Evolutionary conservation across 2,113 vertebrate species (phyloP).

Genomic region (Copsychus sechellarum): DNA sequence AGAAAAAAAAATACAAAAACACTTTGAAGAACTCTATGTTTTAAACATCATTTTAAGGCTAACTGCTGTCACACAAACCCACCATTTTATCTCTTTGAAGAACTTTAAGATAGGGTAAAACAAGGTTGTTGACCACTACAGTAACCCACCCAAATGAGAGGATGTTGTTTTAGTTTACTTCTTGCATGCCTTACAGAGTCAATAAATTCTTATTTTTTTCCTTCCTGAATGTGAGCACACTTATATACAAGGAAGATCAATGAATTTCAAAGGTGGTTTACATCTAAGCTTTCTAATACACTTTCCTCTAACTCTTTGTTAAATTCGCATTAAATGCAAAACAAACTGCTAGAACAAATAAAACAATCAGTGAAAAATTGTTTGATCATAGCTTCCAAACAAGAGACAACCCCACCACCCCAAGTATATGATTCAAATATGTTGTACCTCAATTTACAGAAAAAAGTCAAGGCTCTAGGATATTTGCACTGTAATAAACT

Average conservation of each 20-base stretch:
- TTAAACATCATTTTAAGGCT: neutral
- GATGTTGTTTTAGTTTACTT: neutral
- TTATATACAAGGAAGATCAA: rapidly evolving
- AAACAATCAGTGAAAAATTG: neutral
- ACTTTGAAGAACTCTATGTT: neutral
- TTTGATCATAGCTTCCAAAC: neutral
- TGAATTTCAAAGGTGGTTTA: neutral
- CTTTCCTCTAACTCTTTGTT: neutral
- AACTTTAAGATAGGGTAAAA: neutral
- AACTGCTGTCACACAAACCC: neutral
- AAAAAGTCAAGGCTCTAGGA: neutral
- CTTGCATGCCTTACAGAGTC: neutral
- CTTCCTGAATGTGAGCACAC: neutral
- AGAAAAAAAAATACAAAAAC: neutral
- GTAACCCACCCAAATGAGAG: neutral
- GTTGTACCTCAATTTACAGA: neutral
- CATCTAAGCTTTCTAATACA: neutral
- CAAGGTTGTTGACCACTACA: neutral
- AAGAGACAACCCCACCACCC: neutral
- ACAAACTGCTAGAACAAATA: neutral
- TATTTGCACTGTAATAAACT: neutral
- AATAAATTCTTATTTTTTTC: neutral
- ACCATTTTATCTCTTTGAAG: neutral
- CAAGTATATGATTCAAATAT: neutral
- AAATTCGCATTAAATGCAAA: neutral